These are phyloP conservation scores for Dryoscopus gambensis DNA, from an alignment of 2,113 vertebrate species.

Conservation along the genomic window DNA sequence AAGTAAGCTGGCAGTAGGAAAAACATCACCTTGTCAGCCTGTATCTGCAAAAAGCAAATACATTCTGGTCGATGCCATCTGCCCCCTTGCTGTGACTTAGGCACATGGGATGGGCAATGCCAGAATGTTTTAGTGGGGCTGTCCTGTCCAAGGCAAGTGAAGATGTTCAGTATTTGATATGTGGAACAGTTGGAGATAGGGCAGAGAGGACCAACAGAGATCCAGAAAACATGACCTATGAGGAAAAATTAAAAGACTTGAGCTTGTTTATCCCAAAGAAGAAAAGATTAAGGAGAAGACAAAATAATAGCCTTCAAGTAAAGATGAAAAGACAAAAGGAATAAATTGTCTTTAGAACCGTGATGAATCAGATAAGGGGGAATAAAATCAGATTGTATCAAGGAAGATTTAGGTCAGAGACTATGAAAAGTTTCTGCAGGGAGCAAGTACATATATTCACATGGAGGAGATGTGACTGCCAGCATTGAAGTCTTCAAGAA, in stretches of 20 bases:
- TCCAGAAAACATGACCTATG: neutral
- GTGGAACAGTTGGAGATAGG: neutral
- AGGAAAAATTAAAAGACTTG: neutral
- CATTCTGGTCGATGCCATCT: neutral
- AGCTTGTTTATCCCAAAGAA: neutral
- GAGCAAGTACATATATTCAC: neutral
- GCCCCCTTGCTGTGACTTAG: neutral
- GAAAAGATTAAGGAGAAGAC: neutral
- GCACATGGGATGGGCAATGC: neutral
- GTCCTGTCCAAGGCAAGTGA: neutral
- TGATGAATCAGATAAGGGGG: neutral
- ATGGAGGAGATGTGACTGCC: neutral
- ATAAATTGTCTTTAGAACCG: neutral
- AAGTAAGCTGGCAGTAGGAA: neutral
- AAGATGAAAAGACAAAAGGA: neutral
- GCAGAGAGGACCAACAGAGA: neutral
- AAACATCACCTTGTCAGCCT: neutral
- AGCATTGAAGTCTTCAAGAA: neutral
- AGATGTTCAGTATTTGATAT: neutral
- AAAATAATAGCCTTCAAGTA: neutral
- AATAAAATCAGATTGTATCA: neutral
- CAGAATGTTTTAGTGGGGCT: neutral
- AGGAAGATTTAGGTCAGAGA: neutral
- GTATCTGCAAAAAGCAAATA: neutral
- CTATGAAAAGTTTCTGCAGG: neutral